Evolutionary conservation across 2,888 invertebrate genomes (phyloP).

Genomic region (Andrena bucephala): DNA sequence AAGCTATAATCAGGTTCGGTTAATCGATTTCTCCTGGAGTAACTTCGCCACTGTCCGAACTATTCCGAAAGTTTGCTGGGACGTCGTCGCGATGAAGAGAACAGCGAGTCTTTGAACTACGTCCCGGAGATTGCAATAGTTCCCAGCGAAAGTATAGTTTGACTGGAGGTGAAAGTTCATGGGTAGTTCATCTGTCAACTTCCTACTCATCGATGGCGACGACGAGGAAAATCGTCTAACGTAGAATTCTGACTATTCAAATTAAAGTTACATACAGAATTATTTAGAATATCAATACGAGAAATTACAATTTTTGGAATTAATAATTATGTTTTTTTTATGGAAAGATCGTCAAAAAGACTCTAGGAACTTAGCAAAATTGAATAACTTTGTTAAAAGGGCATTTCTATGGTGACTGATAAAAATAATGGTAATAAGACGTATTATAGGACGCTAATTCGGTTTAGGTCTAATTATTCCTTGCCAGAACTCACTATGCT

Average conservation of each 20-base stretch:
- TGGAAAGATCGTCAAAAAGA: too few species aligned
- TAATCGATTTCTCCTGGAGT: slow-evolving; percentile 43
- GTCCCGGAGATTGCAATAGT: slow-evolving; percentile 17
- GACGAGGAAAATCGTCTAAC: neutral
- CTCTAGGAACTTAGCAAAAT: too few species aligned
- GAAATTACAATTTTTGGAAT: too few species aligned
- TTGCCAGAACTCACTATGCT: too few species aligned
- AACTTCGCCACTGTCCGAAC: slow-evolving; percentile 32
- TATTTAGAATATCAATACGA: too few species aligned
- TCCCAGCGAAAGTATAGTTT: slow-evolving; percentile 33
- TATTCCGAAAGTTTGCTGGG: slow-evolving; percentile 41
- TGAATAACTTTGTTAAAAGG: too few species aligned
- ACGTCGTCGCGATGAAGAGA: slow-evolving; percentile 34
- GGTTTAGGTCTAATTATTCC: too few species aligned
- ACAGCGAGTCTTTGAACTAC: slow-evolving; percentile 30
- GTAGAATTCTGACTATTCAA: neutral
- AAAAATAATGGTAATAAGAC: too few species aligned
- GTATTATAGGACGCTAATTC: too few species aligned
- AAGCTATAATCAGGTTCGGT: slow-evolving; percentile 40
- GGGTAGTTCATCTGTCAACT: neutral
- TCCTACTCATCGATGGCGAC: neutral
- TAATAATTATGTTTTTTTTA: too few species aligned
- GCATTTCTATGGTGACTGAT: too few species aligned
- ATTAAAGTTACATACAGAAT: too few species aligned
- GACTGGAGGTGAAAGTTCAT: slow-evolving; percentile 26